phyloP scores from a whole-genome alignment of 2,113 vertebrate genomes.

The Solea solea region DNA sequence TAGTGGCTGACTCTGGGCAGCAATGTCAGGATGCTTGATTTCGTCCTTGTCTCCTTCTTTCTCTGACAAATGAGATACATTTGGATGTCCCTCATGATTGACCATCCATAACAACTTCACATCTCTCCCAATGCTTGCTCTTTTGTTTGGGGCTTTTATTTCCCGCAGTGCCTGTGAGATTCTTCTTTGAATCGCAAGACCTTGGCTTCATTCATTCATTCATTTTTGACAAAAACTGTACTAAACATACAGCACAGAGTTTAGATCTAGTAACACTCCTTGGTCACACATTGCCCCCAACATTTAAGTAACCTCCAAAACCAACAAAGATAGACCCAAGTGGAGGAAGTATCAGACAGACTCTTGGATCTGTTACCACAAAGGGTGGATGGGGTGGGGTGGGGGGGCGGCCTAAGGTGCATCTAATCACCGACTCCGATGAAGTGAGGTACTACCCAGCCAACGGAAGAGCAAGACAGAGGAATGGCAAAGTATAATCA shows the following conservation, averaged over 20 bases:
- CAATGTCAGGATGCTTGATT: constrained; percentile 68
- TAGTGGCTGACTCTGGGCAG: constrained; percentile 60
- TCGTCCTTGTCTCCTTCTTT: constrained; percentile 58
- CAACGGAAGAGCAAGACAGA: constrained; percentile 54
- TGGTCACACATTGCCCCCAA: constrained; percentile 10
- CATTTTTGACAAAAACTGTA: constrained; percentile 5
- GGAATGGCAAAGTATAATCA: constrained; percentile 60
- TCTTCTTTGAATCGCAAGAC: constrained; percentile 14
- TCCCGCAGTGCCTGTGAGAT: constrained; percentile 13
- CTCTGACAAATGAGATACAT: constrained; percentile 69
- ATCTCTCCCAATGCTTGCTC: constrained; percentile 44
- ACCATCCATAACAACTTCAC: constrained; percentile 66
- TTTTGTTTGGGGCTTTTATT: constrained; percentile 58
- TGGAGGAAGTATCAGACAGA: constrained; percentile 23
- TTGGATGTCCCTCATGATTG: constrained; percentile 60
- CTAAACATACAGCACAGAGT: neutral
- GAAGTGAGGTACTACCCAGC: constrained; percentile 64
- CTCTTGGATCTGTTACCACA: constrained; percentile 40
- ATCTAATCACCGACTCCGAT: constrained; percentile 70
- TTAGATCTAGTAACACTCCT: constrained; percentile 13
- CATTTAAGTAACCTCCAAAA: constrained; percentile 47
- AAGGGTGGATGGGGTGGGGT: neutral
- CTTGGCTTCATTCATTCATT: constrained; percentile 5
- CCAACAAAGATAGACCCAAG: constrained; percentile 60
- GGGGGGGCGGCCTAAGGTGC: constrained; percentile 28